These are phyloP conservation scores for Lerista edwardsae DNA, from an alignment of 2,797 vertebrate species.

Conservation along the genomic window DNA sequence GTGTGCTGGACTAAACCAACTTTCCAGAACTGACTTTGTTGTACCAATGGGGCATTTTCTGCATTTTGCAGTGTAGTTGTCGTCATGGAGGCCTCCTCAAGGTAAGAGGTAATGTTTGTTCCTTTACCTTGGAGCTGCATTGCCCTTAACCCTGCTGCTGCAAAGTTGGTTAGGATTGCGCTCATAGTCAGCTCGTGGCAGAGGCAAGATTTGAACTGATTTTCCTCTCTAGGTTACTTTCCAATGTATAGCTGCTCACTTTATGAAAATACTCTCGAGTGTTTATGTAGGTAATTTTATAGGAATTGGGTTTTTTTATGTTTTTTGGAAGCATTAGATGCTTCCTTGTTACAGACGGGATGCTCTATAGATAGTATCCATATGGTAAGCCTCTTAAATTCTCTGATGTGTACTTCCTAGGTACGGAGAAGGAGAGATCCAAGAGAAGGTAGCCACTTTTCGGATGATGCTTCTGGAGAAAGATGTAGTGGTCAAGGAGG, in stretches of 20 bases:
- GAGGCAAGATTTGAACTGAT: not conserved
- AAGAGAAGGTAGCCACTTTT: slow-evolving; percentile 93
- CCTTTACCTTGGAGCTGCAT: too few relatives aligned
- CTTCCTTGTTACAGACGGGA: not conserved
- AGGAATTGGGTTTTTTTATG: not conserved
- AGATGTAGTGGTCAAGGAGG: slow-evolving; percentile 80
- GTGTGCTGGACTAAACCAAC: too few relatives aligned
- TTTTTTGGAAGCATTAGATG: not conserved
- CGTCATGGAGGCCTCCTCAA: too few relatives aligned
- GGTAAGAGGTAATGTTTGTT: too few relatives aligned
- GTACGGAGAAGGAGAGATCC: slow-evolving; percentile 89
- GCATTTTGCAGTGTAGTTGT: too few relatives aligned
- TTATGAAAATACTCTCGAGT: too few relatives aligned
- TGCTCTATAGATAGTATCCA: not conserved
- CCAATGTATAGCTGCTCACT: not conserved
- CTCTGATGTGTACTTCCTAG: slow-evolving; percentile 65
- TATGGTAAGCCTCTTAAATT: not conserved
- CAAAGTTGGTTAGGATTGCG: too few relatives aligned
- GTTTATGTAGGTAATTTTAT: not conserved
- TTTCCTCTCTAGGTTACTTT: not conserved
- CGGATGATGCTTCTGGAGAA: slow-evolving; percentile 93
- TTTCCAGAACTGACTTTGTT: too few relatives aligned
- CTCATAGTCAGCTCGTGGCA: not conserved
- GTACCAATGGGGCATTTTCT: too few relatives aligned
- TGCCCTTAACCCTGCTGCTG: too few relatives aligned